Evolutionary conservation across 2,797 vertebrate species (phyloP), one percentile per base, ranked within the genome.

Genomic region (Spinus olivaceus): DNA sequence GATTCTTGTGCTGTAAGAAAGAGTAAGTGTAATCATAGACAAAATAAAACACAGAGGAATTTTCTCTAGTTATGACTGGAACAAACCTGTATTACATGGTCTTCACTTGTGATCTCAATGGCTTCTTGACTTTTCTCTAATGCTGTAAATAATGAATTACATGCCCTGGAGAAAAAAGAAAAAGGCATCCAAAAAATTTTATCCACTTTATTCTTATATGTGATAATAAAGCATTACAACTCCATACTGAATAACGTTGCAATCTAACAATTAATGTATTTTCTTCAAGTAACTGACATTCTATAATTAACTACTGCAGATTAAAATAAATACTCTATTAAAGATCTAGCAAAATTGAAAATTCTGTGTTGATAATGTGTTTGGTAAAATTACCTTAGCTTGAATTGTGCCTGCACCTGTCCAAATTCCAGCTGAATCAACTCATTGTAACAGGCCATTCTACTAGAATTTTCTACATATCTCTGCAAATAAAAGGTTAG

Each of bases 71-170:
- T 88, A 79, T 5, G 82, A 91, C 42, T 79, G 59, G 64, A 91
- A 98, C 98, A 60, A 97, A 99, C 99, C 99, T 99, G 99, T 98
- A 99, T 99, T 89, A 99, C 96, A 96, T 99, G 99, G 97, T 99
- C 98, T 98, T 99, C 99, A 97, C 98, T 99, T 87, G 99, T 99
- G 97, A 99, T 99, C 98, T 99, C 99, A 97, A 99, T 98, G 97
- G 99, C 99, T 98, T 99, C 99, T 98, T 99, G 99, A 96, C 99
- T 99, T 98, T 99, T 99, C 97, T 99, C 99, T 97, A 99, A 97
- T 81, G 99, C 99, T 91, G 99, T 99, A 97, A 99, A 99, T 97
- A 99, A 98, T 96, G 99, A 98, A 96, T 99, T 99, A 96, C 99
- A 99, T 84, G 99, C 99, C 98, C 99, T 99, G 76, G 61, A 96